phyloP scores from a whole-genome alignment of 2,797 vertebrate species.

The Hyperoplus immaculatus region DNA sequence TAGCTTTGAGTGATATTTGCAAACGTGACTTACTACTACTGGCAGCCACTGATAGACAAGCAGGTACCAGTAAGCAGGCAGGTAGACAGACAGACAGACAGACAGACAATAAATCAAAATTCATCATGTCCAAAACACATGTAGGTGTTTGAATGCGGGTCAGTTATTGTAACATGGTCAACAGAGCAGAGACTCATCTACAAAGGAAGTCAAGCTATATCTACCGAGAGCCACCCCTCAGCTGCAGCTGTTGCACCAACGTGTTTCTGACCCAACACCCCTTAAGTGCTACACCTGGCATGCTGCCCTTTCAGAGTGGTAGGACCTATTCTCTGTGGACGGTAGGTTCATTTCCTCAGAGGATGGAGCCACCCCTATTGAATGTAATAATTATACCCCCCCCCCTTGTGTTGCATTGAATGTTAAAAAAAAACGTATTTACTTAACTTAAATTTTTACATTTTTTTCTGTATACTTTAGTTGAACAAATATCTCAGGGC shows the following conservation, averaged over 20 bases:
- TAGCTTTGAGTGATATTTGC: too few relatives aligned
- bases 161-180: conserved; percentile 37
- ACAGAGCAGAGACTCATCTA: conserved; percentile 37
- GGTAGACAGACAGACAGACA: too few relatives aligned
- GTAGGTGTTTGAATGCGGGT: conserved; percentile 12
- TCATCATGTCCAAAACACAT: conserved; percentile 18
- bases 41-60: too few relatives aligned
- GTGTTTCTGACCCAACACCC: conserved; percentile 57
- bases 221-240: conserved; percentile 48
- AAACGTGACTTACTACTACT: too few relatives aligned
- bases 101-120: neutral
- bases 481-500: neutral
- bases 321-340: conserved; percentile 61
- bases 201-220: conserved; percentile 43
- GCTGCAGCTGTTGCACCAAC: conserved; percentile 60
- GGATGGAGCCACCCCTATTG: conserved; percentile 63
- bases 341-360: conserved; percentile 69
- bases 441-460: neutral
- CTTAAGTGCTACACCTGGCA: conserved; percentile 59
- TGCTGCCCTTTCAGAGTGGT: conserved; percentile 49
- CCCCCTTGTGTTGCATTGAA: conserved; percentile 1
- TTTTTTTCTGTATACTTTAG: neutral
- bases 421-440: neutral
- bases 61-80: too few relatives aligned
- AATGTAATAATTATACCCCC: conserved; percentile 19